A percentile compares a stretch with the other conserved stretches of the same genome.
phyloP scores from a whole-genome alignment of 2,797 vertebrate genomes.

The Scomberomorus guttatus region DNA sequence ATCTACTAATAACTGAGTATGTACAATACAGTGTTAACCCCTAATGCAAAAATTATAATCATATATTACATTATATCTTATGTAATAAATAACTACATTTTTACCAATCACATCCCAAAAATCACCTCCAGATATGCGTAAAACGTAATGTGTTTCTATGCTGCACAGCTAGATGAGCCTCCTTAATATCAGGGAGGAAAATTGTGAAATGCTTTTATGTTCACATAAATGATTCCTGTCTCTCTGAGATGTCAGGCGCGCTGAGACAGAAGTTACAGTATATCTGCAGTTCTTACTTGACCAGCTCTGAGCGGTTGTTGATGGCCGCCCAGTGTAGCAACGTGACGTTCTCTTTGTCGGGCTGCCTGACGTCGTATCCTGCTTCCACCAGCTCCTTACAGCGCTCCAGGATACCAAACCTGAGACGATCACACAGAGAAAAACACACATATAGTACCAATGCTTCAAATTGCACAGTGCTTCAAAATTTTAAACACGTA shows the following conservation, averaged over 20 bases:
- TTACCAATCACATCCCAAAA: too few relatives aligned
- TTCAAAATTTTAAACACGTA: not conserved
- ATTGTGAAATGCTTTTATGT: not conserved
- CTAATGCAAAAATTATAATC: not conserved
- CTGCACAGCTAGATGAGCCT: too few relatives aligned
- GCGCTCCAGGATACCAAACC: conserved; percentile 93
- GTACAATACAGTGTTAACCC: too few relatives aligned
- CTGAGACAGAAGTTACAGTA: not conserved
- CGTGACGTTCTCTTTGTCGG: conserved; percentile 96
- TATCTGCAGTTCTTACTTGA: conserved; percentile 87
- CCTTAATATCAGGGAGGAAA: too few relatives aligned
- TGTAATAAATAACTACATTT: too few relatives aligned
- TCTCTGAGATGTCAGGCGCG: not conserved
- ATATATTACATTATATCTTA: not conserved
- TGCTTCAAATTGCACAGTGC: not conserved
- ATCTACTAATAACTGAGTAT: too few relatives aligned
- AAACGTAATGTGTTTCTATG: too few relatives aligned
- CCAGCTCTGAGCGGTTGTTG: conserved; percentile 94
- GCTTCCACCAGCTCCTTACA: conserved; percentile 96
- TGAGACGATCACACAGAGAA: conserved; percentile 57
- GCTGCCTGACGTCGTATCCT: conserved; percentile 93
- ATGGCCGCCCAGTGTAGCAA: conserved; percentile 98
- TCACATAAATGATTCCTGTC: not conserved
- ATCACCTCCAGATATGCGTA: too few relatives aligned
- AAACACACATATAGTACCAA: not conserved